Conservation (phyloP, 2,797 vertebrate genomes). For the Morus bassanus region DNA sequence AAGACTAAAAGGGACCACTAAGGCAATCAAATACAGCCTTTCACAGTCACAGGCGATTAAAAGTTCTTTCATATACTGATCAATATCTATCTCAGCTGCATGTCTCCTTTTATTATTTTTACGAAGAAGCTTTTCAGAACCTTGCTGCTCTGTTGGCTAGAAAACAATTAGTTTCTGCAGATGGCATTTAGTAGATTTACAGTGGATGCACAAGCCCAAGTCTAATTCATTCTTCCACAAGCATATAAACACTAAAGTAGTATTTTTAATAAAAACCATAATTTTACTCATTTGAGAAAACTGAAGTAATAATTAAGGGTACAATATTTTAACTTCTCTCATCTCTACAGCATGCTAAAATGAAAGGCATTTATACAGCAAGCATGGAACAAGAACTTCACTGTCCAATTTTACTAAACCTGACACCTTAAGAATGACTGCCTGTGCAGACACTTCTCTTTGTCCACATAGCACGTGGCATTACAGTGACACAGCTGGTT, state of each 20-base stretch:
- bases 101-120: background rate
- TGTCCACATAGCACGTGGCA: background rate
- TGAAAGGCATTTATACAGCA: background rate
- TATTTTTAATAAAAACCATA: background rate
- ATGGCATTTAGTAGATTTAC: background rate
- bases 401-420: background rate
- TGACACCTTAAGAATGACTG: background rate
- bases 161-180: background rate
- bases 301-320: background rate
- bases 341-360: background rate
- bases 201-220: background rate
- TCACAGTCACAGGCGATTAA: background rate
- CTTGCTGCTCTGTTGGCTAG: background rate
- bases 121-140: background rate
- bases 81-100: background rate
- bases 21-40: background rate
- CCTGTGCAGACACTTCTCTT: background rate
- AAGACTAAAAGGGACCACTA: background rate
- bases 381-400: background rate
- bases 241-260: background rate
- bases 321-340: background rate
- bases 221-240: background rate
- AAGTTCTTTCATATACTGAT: background rate
- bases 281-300: background rate
- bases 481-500: background rate